Base-by-base conservation (phyloP, 2,797 vertebrate species). In the Crax fasciolata region DNA sequence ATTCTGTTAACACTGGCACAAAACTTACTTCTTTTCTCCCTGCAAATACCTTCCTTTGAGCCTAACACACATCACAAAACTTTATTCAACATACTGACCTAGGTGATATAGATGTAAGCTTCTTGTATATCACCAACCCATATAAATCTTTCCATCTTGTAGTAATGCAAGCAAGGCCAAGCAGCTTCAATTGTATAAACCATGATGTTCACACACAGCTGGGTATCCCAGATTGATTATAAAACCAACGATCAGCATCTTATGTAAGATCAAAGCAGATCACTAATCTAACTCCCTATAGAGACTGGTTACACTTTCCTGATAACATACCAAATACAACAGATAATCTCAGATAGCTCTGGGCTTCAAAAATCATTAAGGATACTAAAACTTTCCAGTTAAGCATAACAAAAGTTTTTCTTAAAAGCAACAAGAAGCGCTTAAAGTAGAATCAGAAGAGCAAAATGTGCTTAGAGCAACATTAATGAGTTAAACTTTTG, bases 401-500 rank as follows among this genome's bases (percentile, higher is more conserved):
- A 81, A 52, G 48, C 6, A 51, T n/a, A 13, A 52, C 41, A 19
- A 9, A 83, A 87, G 20, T 73, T 87, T 85, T 43, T 55, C 57
- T 90, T 82, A 41, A 75, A 73, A 66, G 1, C 4, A 76, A 93
- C 4, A 58, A 88, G 91, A 73, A 79, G 65, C 28, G 80, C 20
- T 71, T 70, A 10, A 48, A 82, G 23, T 52, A 63, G 70, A 84
- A 89, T 18, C 0, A 4, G n/a, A 75, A 62, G 10, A 79, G 44
- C 59, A 78, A 55, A 65, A 79, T 46, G 32, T 8, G n/a, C 70
- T 90, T 55, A 88, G 68, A 93, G 39, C 20, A 81, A 43, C 10
- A 52, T 62, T 61, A 89, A 93, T 67, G 19, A 72, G 85, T 77
- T 78, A 66, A 46, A 49, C 48, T 89, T 87, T 73, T 85, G n/a